Percentiles rank a stretch among this genome's conserved stretches.
These are phyloP conservation scores for Papio anubis DNA, from an alignment of 2,113 vertebrate species.

Conservation along the genomic window DNA sequence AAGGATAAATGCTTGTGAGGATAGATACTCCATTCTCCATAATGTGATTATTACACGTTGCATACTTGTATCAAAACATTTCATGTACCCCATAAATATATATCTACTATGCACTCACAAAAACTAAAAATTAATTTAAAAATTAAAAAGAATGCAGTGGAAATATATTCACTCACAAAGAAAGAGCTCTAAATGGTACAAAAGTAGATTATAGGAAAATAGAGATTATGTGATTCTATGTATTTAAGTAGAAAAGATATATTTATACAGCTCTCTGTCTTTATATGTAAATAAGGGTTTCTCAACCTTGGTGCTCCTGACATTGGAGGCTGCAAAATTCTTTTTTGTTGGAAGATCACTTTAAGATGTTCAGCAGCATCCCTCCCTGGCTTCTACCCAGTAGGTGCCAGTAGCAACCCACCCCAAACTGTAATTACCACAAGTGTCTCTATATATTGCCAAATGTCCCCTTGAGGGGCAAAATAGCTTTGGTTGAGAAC, in stretches of 20 bases:
- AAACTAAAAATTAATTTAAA: too few species aligned
- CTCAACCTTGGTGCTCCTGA: background rate
- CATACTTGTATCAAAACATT: too few species aligned
- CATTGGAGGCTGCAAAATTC: background rate
- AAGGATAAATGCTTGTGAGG: too few species aligned
- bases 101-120: too few species aligned
- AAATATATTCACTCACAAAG: background rate
- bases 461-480: background rate
- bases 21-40: too few species aligned
- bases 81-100: too few species aligned
- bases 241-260: background rate
- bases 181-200: background rate
- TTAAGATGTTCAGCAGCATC: background rate
- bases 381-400: background rate
- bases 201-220: background rate
- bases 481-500: background rate
- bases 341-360: background rate
- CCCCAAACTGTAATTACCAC: background rate
- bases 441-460: background rate
- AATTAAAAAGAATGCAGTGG: background rate
- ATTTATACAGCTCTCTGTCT: background rate
- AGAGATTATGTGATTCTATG: background rate
- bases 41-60: too few species aligned
- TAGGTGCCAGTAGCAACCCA: conserved; percentile 6
- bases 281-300: background rate